Conservation (phyloP, 2,113 vertebrate genomes). For the Illadopsis cleaveri region DNA sequence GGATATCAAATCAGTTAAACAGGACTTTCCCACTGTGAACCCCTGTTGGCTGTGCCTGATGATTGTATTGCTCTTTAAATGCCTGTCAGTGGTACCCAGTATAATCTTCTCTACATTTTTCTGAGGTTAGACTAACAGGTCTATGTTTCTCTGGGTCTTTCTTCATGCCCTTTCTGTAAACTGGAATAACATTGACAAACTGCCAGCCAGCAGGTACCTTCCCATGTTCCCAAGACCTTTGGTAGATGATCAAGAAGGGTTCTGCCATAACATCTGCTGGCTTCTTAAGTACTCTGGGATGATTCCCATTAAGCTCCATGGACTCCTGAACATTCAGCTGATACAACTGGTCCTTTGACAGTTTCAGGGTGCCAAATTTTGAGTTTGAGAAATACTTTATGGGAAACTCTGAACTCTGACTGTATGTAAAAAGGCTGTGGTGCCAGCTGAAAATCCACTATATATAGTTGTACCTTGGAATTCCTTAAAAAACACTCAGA, state of each 20-base stretch:
- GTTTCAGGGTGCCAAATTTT: background rate
- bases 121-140: background rate
- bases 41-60: background rate
- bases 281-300: background rate
- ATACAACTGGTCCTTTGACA: background rate
- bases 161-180: background rate
- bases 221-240: background rate
- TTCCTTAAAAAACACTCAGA: background rate
- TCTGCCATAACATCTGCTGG: background rate
- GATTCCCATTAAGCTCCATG: background rate
- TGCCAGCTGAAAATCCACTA: background rate
- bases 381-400: background rate
- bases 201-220: background rate
- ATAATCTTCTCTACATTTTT: background rate
- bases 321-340: background rate
- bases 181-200: accelerated
- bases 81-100: background rate
- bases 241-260: background rate
- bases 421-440: background rate
- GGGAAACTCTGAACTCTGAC: background rate
- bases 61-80: background rate
- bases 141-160: background rate
- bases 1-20: background rate
- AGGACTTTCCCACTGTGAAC: background rate
- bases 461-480: background rate